These are phyloP conservation scores for Pteria penguin DNA, from an alignment of 2,888 invertebrate genomes.

Conservation along the genomic window DNA sequence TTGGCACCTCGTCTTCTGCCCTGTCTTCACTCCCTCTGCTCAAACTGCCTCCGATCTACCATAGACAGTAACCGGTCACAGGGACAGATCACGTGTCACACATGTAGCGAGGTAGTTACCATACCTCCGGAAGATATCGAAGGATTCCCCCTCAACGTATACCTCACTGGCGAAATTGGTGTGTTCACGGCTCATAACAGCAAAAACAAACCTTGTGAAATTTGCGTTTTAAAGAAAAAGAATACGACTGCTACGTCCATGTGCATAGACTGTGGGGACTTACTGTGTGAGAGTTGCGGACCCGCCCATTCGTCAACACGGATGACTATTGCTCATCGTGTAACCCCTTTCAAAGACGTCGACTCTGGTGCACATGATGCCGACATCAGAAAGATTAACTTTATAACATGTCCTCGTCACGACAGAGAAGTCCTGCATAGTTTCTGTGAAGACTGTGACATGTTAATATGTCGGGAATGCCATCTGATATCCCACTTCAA, in stretches of 20 bases:
- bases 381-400: slow-evolving; percentile 48
- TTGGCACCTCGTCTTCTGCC: slow-evolving; percentile 50
- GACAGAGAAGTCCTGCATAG: slow-evolving; percentile 49
- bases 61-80: slow-evolving; percentile 43
- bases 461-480: slow-evolving; percentile 55
- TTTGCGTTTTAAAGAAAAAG: slow-evolving; percentile 50
- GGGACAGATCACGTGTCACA: slow-evolving; percentile 43
- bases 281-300: slow-evolving; percentile 53
- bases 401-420: slow-evolving; percentile 46
- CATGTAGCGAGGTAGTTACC: slow-evolving; percentile 47
- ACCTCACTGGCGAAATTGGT: slow-evolving; percentile 45
- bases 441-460: slow-evolving; percentile 52
- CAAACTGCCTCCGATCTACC: slow-evolving; percentile 39
- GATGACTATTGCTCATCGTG: slow-evolving; percentile 53
- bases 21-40: slow-evolving; percentile 55
- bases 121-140: slow-evolving; percentile 43
- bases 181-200: slow-evolving; percentile 48
- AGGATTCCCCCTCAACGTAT: slow-evolving; percentile 54
- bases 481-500: slow-evolving; percentile 47
- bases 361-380: slow-evolving; percentile 47
- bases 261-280: slow-evolving; percentile 56
- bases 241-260: slow-evolving; percentile 49
- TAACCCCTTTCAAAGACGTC: slow-evolving; percentile 48
- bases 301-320: slow-evolving; percentile 54
- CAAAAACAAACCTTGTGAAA: slow-evolving; percentile 49